Evolutionary conservation across 2,888 invertebrate genomes (phyloP), one percentile per base, ranked within the genome.

Genomic region (Lysandra bellargus): DNA sequence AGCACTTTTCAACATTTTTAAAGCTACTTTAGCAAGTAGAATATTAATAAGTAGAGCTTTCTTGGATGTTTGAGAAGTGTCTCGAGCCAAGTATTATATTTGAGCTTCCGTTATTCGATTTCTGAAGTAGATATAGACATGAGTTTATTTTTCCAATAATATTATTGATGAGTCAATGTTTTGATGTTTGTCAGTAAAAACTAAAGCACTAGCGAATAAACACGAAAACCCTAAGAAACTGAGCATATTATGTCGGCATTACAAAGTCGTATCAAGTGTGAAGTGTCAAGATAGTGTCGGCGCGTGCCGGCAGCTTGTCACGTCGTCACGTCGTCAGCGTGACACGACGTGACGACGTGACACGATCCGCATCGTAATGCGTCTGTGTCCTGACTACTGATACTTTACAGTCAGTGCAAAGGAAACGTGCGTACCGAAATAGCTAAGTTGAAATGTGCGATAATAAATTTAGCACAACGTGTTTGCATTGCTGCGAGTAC

Each of bases 341-440:
- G 64, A 64, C 64, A 30, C 64, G 23, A 30, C 64, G 64, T n/a
- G n/a, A 6, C 60, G n/a, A 64, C 64, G 64, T 64, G 64, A 64
- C 30, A 64, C 9, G 64, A 30, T 64, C 12, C 12, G 30, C 64
- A 64, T 30, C 64, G 64, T 23, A 64, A 64, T 64, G 64, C 30
- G 23, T 23, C 64, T 30, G 30, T 30, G 64, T 30, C 64, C 30
- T 30, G 64, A 64, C 64, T 64, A 9, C 64, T 30, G 64, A 64
- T 64, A 64, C 9, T 23, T n/a, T 7, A 60, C 1, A 12, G 49
- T 9, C 23, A 61, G 60, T 61, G 61, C 23, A 23, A n/a, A 61
- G 23, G 61, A 9, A 23, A 61, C 9, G 61, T 61, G 64, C 12
- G 4, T 30, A 64, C 7, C 4, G 30, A 2, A 64, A 9, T 44